phyloP scores from a whole-genome alignment of 1,140 invertebrate species.

The Rhynchophorus ferrugineus region DNA sequence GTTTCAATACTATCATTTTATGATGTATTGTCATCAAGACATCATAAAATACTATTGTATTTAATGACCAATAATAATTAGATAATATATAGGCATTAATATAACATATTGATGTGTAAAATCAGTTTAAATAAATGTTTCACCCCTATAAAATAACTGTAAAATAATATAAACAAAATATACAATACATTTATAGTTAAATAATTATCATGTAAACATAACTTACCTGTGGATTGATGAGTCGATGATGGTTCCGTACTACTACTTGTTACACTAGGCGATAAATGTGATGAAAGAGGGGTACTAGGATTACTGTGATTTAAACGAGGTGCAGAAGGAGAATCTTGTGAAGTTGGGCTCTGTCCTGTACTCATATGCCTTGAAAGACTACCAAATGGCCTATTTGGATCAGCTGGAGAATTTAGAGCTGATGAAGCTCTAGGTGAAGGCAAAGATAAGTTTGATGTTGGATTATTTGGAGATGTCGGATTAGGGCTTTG shows the following conservation, averaged over 20 bases:
- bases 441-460: slow-evolving; percentile 63
- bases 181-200: slow-evolving; percentile 4
- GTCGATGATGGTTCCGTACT: slow-evolving; percentile 39
- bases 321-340: slow-evolving; percentile 44
- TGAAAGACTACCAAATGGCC: slow-evolving; percentile 40
- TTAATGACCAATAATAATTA: no score
- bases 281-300: slow-evolving; percentile 56
- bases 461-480: slow-evolving; percentile 62
- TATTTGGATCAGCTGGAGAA: slow-evolving; percentile 57
- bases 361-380: slow-evolving; percentile 51
- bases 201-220: no score
- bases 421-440: slow-evolving; percentile 60
- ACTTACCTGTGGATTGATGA: slow-evolving; percentile 43
- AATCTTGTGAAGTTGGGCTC: slow-evolving; percentile 52
- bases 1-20: no score
- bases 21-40: no score
- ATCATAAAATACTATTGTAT: no score
- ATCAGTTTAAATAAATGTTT: no score
- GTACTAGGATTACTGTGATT: slow-evolving; percentile 64
- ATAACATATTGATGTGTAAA: no score
- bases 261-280: slow-evolving; percentile 47
- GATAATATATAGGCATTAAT: no score
- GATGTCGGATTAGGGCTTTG: slow-evolving; percentile 64
- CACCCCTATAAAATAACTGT: slow-evolving; percentile 13
- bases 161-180: slow-evolving; percentile 2